Evolutionary conservation across 2,113 vertebrate species (phyloP), one percentile per base, ranked within the genome.

Genomic region (Dolichallabes microphthalmus): DNA sequence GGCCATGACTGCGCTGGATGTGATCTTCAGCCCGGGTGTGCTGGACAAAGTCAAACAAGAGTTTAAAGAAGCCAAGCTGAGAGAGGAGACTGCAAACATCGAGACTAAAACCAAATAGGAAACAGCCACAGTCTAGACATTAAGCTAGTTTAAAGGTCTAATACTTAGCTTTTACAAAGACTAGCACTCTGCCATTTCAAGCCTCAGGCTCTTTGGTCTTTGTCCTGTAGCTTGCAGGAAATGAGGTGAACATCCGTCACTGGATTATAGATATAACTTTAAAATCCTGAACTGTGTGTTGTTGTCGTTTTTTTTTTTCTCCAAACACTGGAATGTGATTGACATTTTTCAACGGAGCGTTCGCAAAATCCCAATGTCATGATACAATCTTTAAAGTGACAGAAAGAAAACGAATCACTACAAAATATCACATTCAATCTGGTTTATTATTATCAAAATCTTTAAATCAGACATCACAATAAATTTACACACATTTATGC

Each of bases 1-100:
- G 91, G 94, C 95, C 9, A 96, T 97, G 96, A 97, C 96, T 8
- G 95, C 96, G 0, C 84, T 97, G 92, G 96, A 97, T 87, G 92
- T 97, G 52, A 90, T 96, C 87, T 95, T 96, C 90, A 91, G 93
- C 68, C 95, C 96, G 32, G 93, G 92, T 69, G 88, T 96, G 68
- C 85, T 97, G 30, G 92, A 95, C 89, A 92, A 86, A 83, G 85
- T 96, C 87, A 94, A 91, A 88, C 88, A 95, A 80, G 96, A 97
- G 87, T 97, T 96, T 20, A 92, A 89, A 68, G 85, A 91, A 69
- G 85, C 85, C 81, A 96, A 93, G 80, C 92, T 93, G 84, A 93
- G 93, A 88, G 95, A 96, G 88, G 93, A 95, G 75, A 85, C 50
- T 85, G 57, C 50, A 1, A 32, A 27, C n/a, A n/a, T n/a, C n/a